Conservation (phyloP, 1,140 invertebrate genomes). For the Penaeus japonicus region DNA sequence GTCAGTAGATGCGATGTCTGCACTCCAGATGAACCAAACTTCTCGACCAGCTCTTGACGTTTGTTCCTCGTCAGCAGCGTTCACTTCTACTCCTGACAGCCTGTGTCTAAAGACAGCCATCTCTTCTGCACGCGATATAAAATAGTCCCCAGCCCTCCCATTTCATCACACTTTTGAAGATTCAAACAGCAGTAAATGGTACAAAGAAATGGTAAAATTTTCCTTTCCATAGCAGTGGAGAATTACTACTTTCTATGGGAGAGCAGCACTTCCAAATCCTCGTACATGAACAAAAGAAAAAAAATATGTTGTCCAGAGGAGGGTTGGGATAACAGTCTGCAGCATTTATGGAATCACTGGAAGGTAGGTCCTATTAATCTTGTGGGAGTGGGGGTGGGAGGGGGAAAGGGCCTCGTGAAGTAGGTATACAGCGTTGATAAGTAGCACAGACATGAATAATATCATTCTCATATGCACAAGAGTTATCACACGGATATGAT, state of each 20-base stretch:
- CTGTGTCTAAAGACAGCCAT: too few relatives aligned
- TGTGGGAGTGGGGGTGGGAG: not conserved
- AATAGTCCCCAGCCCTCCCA: constrained; percentile 31
- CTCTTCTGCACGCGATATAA: constrained; percentile 13
- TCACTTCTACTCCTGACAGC: constrained; percentile 1
- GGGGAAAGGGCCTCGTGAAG: constrained; percentile 10
- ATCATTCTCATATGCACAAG: not conserved
- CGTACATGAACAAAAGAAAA: constrained; percentile 38
- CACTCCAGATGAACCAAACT: not conserved
- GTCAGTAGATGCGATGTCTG: not conserved
- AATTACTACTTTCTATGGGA: constrained; percentile 6
- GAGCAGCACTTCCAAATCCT: constrained; percentile 36
- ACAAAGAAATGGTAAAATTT: not conserved
- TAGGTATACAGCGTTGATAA: constrained; percentile 31
- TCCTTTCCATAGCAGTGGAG: constrained; percentile 23
- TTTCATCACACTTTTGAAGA: constrained; percentile 32
- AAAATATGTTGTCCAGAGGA: not conserved
- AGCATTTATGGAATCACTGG: constrained; percentile 25
- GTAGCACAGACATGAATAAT: constrained; percentile 37
- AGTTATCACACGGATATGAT: constrained; percentile 11
- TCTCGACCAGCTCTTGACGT: not conserved
- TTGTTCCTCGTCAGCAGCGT: constrained; percentile 15
- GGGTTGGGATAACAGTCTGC: constrained; percentile 23
- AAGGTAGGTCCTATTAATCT: not conserved
- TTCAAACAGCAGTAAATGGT: constrained; percentile 37